A percentile compares a stretch with the other conserved stretches of the same genome.
Evolutionary conservation across 2,797 vertebrate species (phyloP).

Genomic region (Lepilemur ruficaudatus): DNA sequence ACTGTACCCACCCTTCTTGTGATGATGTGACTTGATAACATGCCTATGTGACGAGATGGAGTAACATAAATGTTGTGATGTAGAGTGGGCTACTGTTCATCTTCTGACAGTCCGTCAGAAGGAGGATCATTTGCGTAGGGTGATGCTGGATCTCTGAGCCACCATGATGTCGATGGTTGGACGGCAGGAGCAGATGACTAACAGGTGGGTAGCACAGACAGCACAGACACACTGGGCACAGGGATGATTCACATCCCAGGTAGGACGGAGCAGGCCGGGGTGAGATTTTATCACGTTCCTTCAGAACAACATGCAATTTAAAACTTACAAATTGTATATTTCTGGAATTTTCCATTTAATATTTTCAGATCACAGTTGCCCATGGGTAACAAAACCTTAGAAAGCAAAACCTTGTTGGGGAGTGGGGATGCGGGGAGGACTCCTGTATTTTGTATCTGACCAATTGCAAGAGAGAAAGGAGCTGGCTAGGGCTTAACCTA

Average conservation of each 20-base stretch:
- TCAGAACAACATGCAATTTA: background rate
- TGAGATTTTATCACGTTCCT: background rate
- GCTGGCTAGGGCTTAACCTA: background rate
- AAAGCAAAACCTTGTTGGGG: no score
- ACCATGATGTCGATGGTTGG: background rate
- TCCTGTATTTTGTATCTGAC: constrained; percentile 13
- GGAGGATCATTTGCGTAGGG: background rate
- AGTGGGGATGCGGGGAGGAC: no score
- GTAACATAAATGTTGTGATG: no score
- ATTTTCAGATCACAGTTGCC: background rate
- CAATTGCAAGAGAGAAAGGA: constrained; percentile 35
- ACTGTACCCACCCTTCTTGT: background rate
- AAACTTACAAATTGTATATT: background rate
- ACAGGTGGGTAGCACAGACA: background rate
- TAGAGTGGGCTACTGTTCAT: background rate
- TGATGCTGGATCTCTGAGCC: background rate
- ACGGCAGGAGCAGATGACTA: background rate
- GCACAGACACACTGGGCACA: no score
- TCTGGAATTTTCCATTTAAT: background rate
- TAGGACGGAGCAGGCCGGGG: background rate
- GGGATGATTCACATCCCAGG: background rate
- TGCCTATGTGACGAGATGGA: background rate
- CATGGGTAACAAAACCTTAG: background rate
- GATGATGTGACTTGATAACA: background rate
- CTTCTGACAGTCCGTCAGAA: background rate